A percentile compares a stretch with the other conserved stretches of the same genome.
Conservation (phyloP, 2,888 invertebrate species). For the Arrhopalites spinosus region DNA sequence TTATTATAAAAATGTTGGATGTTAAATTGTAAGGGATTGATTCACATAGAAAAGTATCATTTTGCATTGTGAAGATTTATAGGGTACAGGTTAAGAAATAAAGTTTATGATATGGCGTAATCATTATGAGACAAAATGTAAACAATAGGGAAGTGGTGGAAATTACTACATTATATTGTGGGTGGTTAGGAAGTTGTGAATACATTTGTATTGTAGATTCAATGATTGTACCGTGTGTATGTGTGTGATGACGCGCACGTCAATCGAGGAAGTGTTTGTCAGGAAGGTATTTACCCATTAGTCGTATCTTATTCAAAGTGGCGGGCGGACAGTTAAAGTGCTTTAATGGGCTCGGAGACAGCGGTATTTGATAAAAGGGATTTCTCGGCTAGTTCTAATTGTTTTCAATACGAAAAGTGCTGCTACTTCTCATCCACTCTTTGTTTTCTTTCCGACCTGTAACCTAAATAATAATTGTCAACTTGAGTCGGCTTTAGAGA, state of each 20-base stretch:
- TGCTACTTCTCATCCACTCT: constrained; percentile 39
- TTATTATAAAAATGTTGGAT: too few species aligned
- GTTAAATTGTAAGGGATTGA: too few species aligned
- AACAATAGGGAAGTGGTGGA: too few species aligned
- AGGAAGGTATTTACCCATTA: constrained; percentile 44
- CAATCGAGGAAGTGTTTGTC: constrained; percentile 12
- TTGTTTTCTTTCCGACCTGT: constrained; percentile 45
- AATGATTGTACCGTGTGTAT: constrained; percentile 30
- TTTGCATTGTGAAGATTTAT: too few species aligned
- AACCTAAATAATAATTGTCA: constrained; percentile 45
- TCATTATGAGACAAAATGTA: too few species aligned
- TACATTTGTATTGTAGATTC: constrained; percentile 34
- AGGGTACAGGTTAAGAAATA: neutral
- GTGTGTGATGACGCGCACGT: constrained; percentile 28
- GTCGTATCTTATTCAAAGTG: constrained; percentile 48
- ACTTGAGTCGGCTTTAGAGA: constrained; percentile 8
- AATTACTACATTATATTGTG: neutral
- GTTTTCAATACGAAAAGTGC: constrained; percentile 43
- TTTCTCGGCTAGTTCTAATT: constrained; percentile 52
- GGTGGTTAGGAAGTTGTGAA: constrained; percentile 20
- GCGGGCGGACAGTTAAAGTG: constrained; percentile 53
- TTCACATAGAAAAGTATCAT: too few species aligned
- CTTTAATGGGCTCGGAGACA: constrained; percentile 56
- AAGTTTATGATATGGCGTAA: neutral
- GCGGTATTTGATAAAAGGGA: constrained; percentile 50